Conservation (phyloP, 2,888 invertebrate species). For the Venusia cambrica region DNA sequence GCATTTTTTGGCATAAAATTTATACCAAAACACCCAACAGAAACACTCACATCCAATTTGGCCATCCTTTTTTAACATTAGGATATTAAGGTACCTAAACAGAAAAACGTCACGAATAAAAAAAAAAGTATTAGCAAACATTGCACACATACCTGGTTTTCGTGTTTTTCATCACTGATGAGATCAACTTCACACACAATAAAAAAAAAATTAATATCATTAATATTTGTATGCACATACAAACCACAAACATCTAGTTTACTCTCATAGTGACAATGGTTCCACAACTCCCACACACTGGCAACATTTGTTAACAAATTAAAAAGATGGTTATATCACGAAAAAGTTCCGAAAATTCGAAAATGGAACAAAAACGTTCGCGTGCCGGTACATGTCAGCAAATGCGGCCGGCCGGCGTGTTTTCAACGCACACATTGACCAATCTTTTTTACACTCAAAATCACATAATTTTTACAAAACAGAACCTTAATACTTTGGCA, state of each 20-base stretch:
- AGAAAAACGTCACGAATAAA: too few species aligned
- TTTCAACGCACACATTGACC: slow-evolving; percentile 53
- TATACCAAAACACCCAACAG: too few species aligned
- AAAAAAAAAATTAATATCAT: too few species aligned
- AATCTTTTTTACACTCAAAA: slow-evolving; percentile 37
- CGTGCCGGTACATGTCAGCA: slow-evolving; percentile 74
- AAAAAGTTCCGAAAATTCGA: slow-evolving; percentile 51
- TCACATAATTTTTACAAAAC: slow-evolving; percentile 28
- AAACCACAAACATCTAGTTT: slow-evolving; percentile 1
- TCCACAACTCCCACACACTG: slow-evolving; percentile 24
- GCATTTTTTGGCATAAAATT: too few species aligned
- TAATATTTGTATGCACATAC: slow-evolving; percentile 6
- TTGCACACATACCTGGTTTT: too few species aligned
- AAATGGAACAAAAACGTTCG: slow-evolving; percentile 71
- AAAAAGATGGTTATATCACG: slow-evolving; percentile 53
- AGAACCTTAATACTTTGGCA: slow-evolving; percentile 36
- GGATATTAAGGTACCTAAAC: too few species aligned
- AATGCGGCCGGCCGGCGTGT: slow-evolving; percentile 64
- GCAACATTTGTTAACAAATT: slow-evolving; percentile 28
- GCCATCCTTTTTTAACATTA: too few species aligned
- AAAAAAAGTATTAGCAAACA: too few species aligned
- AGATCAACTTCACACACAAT: too few species aligned
- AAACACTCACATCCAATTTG: too few species aligned
- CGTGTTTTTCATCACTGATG: too few species aligned
- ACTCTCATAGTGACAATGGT: slow-evolving; percentile 5